phyloP scores from a whole-genome alignment of 2,888 invertebrate genomes.

The Cerceris ruficornis region DNA sequence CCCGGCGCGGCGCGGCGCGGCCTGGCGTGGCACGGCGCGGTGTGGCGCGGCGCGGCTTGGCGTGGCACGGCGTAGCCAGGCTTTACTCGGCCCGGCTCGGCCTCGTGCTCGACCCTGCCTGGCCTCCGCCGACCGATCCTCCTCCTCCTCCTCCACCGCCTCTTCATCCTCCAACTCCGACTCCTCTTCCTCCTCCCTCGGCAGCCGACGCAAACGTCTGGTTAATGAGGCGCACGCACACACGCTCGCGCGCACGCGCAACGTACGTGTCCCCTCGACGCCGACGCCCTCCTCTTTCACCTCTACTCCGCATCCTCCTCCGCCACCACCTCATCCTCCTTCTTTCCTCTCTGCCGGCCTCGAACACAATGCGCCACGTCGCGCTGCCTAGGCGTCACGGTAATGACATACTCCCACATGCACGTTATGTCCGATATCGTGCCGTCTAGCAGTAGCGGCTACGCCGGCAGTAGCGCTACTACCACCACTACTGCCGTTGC shows the following conservation, averaged over 20 bases:
- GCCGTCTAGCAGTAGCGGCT: constrained; percentile 57
- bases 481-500: constrained; percentile 5
- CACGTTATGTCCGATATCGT: constrained; percentile 66
- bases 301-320: constrained; percentile 41
- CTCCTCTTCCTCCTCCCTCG: constrained; percentile 38
- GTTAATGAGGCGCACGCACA: constrained; percentile 77
- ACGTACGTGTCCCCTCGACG: constrained; percentile 65
- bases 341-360: constrained; percentile 62
- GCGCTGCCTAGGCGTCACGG: constrained; percentile 75
- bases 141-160: constrained; percentile 36
- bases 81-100: constrained; percentile 46
- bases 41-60: constrained; percentile 62
- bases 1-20: constrained; percentile 56
- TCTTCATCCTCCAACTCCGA: constrained; percentile 10
- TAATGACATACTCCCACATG: constrained; percentile 78
- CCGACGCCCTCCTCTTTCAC: constrained; percentile 54
- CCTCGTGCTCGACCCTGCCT: constrained; percentile 64
- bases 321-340: constrained; percentile 44
- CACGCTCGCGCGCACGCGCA: constrained; percentile 74
- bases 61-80: constrained; percentile 40
- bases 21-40: constrained; percentile 46
- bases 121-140: constrained; percentile 54
- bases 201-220: constrained; percentile 70
- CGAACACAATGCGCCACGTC: constrained; percentile 73
- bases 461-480: constrained; percentile 41